Percentiles rank a stretch among this genome's conserved stretches.
These are phyloP conservation scores for Neotoma lepida DNA, from an alignment of 2,113 vertebrate species.

Conservation along the genomic window DNA sequence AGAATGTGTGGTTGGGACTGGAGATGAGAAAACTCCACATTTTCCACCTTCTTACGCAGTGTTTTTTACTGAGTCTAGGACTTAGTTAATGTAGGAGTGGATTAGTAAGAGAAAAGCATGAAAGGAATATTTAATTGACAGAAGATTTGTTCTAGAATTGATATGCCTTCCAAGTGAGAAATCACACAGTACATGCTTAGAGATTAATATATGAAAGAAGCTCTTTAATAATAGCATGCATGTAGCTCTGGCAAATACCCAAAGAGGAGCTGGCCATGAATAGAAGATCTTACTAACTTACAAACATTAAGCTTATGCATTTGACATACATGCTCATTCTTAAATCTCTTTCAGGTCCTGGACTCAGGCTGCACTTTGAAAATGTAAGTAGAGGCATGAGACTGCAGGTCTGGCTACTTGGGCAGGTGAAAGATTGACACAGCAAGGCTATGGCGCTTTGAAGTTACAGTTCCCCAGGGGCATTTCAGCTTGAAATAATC, in stretches of 20 bases:
- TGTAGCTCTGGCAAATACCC: background rate
- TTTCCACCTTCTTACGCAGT: background rate
- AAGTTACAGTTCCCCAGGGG: background rate
- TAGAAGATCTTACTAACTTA: background rate
- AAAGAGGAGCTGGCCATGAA: background rate
- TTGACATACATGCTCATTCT: background rate
- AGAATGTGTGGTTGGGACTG: accelerated
- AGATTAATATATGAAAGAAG: background rate
- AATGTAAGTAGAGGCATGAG: background rate
- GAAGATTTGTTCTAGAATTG: background rate
- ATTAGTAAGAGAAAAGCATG: background rate
- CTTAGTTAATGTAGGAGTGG: background rate
- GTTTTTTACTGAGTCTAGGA: background rate
- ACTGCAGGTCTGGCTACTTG: background rate
- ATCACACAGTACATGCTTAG: background rate
- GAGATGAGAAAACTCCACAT: background rate
- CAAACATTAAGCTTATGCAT: background rate
- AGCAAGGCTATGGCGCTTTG: background rate
- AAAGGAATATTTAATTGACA: background rate
- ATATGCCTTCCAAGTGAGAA: background rate
- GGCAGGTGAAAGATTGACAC: background rate
- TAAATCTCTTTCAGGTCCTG: background rate
- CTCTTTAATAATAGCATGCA: background rate
- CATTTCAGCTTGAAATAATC: background rate
- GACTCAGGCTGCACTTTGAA: background rate